Evolutionary conservation across 2,797 vertebrate genomes (phyloP).

Genomic region (Tiaroga cobitis): DNA sequence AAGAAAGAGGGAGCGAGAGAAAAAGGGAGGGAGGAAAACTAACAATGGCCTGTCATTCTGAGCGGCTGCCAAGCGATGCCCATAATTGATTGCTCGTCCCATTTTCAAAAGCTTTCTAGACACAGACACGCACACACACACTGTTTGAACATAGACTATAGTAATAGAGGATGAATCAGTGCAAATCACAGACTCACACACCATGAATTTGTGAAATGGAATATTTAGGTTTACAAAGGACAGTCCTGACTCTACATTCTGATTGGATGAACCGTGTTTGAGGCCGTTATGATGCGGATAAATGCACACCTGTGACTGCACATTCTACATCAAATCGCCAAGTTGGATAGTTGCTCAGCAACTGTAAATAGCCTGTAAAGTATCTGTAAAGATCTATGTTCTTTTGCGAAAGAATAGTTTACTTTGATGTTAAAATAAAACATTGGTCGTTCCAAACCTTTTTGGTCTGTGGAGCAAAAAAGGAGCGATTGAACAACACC

Average conservation of each 20-base stretch:
- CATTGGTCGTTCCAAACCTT: background rate
- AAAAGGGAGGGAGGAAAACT: constrained; percentile 47
- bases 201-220: constrained; percentile 36
- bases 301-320: constrained; percentile 15
- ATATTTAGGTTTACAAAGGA: constrained; percentile 39
- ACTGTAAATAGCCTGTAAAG: background rate
- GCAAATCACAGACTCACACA: constrained; percentile 53
- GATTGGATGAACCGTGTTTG: constrained; percentile 21
- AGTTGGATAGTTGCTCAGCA: background rate
- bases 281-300: background rate
- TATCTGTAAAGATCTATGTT: background rate
- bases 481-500: background rate
- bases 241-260: constrained; percentile 10
- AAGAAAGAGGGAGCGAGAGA: constrained; percentile 36
- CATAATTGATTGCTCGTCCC: constrained; percentile 61
- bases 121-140: constrained; percentile 33
- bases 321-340: background rate
- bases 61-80: constrained; percentile 57
- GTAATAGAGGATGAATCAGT: constrained; percentile 44
- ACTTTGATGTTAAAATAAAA: background rate
- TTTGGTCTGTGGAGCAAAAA: background rate
- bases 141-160: constrained; percentile 52
- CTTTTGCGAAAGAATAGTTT: background rate
- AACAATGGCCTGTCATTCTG: constrained; percentile 61
- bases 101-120: constrained; percentile 62